Base-by-base conservation (phyloP, 2,113 vertebrate species). In the Solea senegalensis region DNA sequence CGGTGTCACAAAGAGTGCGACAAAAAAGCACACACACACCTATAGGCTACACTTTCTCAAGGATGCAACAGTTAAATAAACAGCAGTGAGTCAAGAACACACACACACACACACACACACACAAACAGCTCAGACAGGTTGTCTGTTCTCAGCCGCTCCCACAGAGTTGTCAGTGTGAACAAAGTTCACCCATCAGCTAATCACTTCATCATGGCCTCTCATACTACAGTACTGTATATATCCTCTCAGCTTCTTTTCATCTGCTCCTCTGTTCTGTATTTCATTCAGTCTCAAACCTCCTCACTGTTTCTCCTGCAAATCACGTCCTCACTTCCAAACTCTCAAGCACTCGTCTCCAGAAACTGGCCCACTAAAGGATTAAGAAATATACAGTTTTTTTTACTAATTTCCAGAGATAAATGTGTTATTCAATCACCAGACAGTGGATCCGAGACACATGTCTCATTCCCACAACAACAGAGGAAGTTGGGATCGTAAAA, bases 161-260 rank as follows among this genome's bases (percentile, higher is more conserved):
- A 72, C 45, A 28, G 40, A 8, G 14, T 28, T 15, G 53, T 52
- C 51, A n/a, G 55, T 39, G 53, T 65, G 53, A 68, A 56, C 27
- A 44, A 39, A 45, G 44, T 56, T 49, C 3, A 9, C 69, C 77
- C n/a, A 14, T 48, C 9, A 21, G 46, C 27, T 82, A 80, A 84
- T 88, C 65, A 72, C 61, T 80, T 78, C 75, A 81, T 84, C 55
- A 52, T 69, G 61, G 51, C 63, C 46, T 63, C 65, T 48, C 48
- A 55, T 27, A 39, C 21, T 21, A 21, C 21, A 21, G 21, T 21
- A 21, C n/a, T n/a, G n/a, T 21, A 21, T 21, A n/a, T 4, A 8
- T 49, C 45, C 21, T 67, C 53, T 26, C 10, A 15, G 26, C 40
- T 34, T 72, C 71, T 41, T 75, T 65, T 73, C 56, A 56, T 49